Conservation (phyloP, 2,113 vertebrate species). For the Seriola rivoliana region DNA sequence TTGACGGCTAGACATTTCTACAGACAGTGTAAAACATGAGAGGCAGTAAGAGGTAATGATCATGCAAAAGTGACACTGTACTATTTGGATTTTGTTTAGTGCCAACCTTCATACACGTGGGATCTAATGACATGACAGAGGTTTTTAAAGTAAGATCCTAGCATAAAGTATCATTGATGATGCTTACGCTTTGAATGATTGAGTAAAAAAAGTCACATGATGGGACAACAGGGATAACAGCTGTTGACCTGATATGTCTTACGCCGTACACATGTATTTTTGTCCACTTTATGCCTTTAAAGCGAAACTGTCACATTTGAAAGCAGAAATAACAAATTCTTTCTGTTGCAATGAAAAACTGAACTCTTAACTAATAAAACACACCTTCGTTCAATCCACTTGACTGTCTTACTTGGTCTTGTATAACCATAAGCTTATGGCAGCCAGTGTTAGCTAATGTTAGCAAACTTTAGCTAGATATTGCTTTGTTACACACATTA, state of each 20-base stretch:
- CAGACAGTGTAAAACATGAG: not conserved
- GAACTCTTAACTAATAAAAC: not conserved
- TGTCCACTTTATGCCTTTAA: not conserved
- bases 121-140: not conserved
- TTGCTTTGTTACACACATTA: too few relatives aligned
- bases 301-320: not conserved
- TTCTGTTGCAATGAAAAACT: too few relatives aligned
- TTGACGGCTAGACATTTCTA: not conserved
- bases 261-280: not conserved
- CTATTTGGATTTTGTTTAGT: not conserved
- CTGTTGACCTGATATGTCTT: not conserved
- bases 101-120: not conserved
- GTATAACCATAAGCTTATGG: not conserved
- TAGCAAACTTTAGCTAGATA: not conserved
- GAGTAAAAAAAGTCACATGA: not conserved
- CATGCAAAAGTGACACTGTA: not conserved
- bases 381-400: not conserved
- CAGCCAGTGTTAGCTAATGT: not conserved
- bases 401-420: not conserved
- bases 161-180: not conserved
- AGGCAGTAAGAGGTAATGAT: not conserved
- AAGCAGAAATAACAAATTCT: too few relatives aligned
- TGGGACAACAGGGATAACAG: not conserved
- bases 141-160: constrained; percentile 2
- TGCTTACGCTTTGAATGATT: not conserved